phyloP scores from a whole-genome alignment of 1,140 invertebrate genomes.

The Hypsibius dujardini region DNA sequence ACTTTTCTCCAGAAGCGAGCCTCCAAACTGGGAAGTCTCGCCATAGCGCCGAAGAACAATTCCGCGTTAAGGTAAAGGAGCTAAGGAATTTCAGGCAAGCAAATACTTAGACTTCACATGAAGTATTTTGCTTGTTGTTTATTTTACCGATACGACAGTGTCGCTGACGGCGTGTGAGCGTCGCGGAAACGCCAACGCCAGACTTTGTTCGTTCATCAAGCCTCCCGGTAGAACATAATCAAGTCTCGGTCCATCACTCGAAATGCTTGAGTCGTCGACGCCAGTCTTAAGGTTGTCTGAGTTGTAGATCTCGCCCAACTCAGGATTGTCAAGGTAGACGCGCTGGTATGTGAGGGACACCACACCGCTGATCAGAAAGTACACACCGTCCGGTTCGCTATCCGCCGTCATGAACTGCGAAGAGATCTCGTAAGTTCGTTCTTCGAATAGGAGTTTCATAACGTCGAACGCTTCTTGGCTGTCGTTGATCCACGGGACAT shows the following conservation, averaged over 20 bases:
- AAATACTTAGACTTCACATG: not conserved
- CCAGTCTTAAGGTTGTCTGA: conserved; percentile 1
- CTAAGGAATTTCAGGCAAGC: not conserved
- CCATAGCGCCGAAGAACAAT: not conserved
- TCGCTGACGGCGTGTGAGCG: conserved; percentile 33
- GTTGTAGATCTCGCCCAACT: conserved; percentile 15
- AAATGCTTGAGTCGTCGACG: not conserved
- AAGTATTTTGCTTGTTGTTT: not conserved
- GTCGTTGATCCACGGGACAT: conserved; percentile 13
- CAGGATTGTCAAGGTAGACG: not conserved
- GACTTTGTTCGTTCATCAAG: conserved; percentile 35
- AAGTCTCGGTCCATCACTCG: not conserved
- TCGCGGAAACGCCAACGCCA: conserved; percentile 30
- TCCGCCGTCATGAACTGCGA: conserved; percentile 12
- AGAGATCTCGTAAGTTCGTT: not conserved
- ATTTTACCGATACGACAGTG: conserved; percentile 32
- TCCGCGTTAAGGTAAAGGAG: conserved; percentile 7
- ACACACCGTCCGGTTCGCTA: not conserved
- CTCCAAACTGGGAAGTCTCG: not conserved
- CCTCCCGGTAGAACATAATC: conserved; percentile 34
- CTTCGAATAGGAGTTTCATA: conserved; percentile 12
- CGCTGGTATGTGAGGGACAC: not conserved
- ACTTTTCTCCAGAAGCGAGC: conserved; percentile 6
- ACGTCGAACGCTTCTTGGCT: conserved; percentile 6
- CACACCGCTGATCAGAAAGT: conserved; percentile 11